Conservation (phyloP, 2,113 vertebrate species). For the Ammodramus savannarum region DNA sequence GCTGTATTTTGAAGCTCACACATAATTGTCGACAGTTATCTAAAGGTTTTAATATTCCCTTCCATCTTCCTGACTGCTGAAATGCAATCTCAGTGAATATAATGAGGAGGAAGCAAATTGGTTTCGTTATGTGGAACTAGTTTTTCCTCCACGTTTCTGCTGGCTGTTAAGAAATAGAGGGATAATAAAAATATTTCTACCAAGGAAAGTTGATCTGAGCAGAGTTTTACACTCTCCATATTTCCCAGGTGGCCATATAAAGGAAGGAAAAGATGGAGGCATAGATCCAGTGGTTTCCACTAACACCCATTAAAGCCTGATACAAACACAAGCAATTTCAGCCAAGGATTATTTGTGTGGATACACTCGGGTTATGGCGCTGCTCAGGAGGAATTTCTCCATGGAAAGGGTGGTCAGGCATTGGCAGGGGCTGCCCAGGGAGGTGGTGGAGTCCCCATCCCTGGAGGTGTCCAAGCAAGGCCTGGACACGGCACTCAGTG, state of each 20-base stretch:
- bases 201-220: constrained; percentile 33
- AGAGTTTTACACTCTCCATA: constrained; percentile 35
- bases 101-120: constrained; percentile 16
- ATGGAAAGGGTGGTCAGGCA: background rate
- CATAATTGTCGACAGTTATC: background rate
- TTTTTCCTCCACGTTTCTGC: constrained; percentile 19
- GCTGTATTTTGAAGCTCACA: background rate
- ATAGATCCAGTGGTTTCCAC: background rate
- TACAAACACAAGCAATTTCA: background rate
- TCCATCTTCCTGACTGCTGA: background rate
- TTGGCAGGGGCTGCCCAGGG: background rate
- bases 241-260: constrained; percentile 45
- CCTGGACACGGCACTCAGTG: rapidly evolving
- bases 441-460: background rate
- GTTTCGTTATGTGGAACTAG: constrained; percentile 17
- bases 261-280: background rate
- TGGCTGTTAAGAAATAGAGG: constrained; percentile 1
- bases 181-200: constrained; percentile 59
- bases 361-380: background rate
- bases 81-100: background rate
- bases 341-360: background rate
- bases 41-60: constrained; percentile 46
- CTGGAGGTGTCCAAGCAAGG: background rate
- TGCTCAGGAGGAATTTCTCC: background rate
- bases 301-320: background rate